phyloP scores from a whole-genome alignment of 2,888 invertebrate genomes.

The Campoplex nolae region DNA sequence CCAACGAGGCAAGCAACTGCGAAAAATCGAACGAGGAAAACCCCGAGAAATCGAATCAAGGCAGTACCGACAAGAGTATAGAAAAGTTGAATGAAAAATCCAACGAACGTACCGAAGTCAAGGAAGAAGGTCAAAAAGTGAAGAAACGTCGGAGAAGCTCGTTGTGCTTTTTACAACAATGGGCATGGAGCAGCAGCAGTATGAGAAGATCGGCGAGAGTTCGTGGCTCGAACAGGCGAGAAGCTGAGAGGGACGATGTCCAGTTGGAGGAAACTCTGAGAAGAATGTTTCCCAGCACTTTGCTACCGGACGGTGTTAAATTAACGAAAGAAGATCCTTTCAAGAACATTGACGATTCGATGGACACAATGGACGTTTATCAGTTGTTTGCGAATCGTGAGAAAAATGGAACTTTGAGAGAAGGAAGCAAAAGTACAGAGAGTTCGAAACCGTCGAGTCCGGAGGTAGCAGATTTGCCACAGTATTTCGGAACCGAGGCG shows the following conservation, averaged over 20 bases:
- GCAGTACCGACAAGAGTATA: constrained; percentile 28
- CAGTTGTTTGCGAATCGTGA: constrained; percentile 87
- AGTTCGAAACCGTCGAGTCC: constrained; percentile 81
- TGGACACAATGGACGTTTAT: constrained; percentile 88
- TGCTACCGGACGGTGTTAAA: constrained; percentile 85
- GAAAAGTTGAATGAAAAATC: constrained; percentile 75
- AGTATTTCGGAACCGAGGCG: constrained; percentile 89
- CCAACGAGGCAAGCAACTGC: constrained; percentile 79
- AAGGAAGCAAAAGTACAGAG: constrained; percentile 77
- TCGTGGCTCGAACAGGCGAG: constrained; percentile 85
- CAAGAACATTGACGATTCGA: constrained; percentile 86
- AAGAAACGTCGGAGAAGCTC: constrained; percentile 90
- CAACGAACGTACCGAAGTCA: constrained; percentile 83
- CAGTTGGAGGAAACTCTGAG: constrained; percentile 88
- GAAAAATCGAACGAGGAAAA: constrained; percentile 84
- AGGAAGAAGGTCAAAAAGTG: constrained; percentile 85
- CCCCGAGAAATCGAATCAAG: constrained; percentile 72
- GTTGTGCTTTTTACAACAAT: constrained; percentile 90
- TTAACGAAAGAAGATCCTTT: constrained; percentile 84
- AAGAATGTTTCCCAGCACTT: constrained; percentile 88
- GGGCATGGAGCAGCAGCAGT: constrained; percentile 90
- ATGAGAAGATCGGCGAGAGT: constrained; percentile 84
- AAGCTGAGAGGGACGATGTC: constrained; percentile 87
- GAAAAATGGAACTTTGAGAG: constrained; percentile 74
- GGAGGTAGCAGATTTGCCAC: constrained; percentile 61